A percentile compares a stretch with the other conserved stretches of the same genome.
These are phyloP conservation scores for Neuroscelio doddi DNA, from an alignment of 2,888 invertebrate species.

Conservation along the genomic window DNA sequence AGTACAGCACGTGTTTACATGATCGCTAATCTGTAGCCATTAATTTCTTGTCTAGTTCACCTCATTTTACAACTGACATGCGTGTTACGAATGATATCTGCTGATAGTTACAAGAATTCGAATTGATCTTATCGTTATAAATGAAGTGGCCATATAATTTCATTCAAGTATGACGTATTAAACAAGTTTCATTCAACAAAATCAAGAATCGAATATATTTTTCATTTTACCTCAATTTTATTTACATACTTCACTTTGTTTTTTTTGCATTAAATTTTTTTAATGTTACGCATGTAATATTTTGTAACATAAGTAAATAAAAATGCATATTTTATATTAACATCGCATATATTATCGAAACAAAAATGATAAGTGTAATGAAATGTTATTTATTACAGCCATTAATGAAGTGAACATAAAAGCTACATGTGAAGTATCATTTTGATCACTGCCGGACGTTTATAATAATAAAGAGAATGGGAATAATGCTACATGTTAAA, in stretches of 20 bases:
- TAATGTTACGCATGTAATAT: too few relatives aligned
- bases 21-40: slow-evolving; percentile 25
- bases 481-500: not conserved
- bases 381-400: slow-evolving; percentile 1
- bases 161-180: not conserved
- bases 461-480: slow-evolving; percentile 1
- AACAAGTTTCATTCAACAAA: slow-evolving; percentile 3
- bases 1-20: slow-evolving; percentile 28
- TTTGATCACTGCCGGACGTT: too few relatives aligned
- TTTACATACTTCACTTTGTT: not conserved
- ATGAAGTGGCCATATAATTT: not conserved
- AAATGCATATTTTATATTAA: too few relatives aligned
- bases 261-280: not conserved
- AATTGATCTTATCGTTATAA: slow-evolving; percentile 8
- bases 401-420: too few relatives aligned
- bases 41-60: slow-evolving; percentile 19
- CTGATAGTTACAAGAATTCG: slow-evolving; percentile 11
- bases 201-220: not conserved
- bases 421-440: too few relatives aligned
- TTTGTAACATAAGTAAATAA: too few relatives aligned
- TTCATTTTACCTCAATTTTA: too few relatives aligned
- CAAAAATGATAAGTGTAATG: not conserved
- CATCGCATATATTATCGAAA: not conserved
- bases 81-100: slow-evolving; percentile 14
- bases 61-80: slow-evolving; percentile 19